Percentiles rank a stretch among this genome's conserved stretches.
Conservation (phyloP, 2,113 vertebrate species). For the Peucedramus taeniatus region DNA sequence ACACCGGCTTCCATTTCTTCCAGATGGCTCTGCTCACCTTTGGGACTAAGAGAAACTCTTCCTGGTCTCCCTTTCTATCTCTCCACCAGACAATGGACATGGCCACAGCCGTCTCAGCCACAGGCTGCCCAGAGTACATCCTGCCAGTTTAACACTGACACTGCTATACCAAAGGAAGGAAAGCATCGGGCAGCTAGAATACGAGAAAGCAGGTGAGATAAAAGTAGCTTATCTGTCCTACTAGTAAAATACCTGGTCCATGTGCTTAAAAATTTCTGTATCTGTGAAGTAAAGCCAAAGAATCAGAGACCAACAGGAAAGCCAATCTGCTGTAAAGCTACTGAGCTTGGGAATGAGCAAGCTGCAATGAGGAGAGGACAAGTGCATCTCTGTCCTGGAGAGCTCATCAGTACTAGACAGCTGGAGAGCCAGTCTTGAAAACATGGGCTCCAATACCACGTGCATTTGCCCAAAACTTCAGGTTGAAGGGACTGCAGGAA, state of each 20-base stretch:
- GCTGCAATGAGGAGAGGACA: neutral
- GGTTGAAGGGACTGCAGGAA: neutral
- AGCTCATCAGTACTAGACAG: neutral
- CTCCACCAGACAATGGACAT: neutral
- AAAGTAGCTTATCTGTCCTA: neutral
- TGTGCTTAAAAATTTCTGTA: neutral
- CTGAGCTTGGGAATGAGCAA: neutral
- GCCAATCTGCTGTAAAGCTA: neutral
- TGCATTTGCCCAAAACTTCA: neutral
- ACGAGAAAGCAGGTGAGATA: neutral
- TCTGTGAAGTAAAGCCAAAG: neutral
- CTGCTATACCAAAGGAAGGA: neutral
- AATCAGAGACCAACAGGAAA: neutral
- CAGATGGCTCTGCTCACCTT: neutral
- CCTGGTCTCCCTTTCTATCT: neutral
- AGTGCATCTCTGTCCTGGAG: neutral
- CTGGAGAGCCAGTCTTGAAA: neutral
- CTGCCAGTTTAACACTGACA: neutral
- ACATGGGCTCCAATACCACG: neutral
- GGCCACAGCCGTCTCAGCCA: neutral
- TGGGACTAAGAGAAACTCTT: neutral
- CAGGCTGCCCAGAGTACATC: neutral
- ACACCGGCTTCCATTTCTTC: neutral
- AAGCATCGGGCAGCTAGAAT: neutral
- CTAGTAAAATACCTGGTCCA: neutral